Evolutionary conservation across 1,140 invertebrate species (phyloP).

Genomic region (Tenebrio molitor): DNA sequence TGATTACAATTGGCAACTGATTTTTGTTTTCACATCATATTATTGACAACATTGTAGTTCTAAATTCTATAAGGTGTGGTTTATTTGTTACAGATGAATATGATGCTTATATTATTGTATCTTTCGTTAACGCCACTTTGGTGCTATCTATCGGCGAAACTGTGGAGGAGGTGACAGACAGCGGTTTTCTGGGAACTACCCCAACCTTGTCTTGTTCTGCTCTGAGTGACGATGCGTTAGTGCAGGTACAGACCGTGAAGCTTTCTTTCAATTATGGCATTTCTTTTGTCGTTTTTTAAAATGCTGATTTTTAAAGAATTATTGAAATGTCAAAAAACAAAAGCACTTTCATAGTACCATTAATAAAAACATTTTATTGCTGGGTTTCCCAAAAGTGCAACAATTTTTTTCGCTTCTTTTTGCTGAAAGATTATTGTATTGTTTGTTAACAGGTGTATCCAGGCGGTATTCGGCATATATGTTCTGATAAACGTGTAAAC

Average conservation of each 20-base stretch:
- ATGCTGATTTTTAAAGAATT: not conserved
- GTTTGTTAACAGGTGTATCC: constrained; percentile 84
- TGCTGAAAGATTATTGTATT: constrained; percentile 20
- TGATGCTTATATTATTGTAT: constrained; percentile 99
- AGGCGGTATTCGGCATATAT: constrained; percentile 98
- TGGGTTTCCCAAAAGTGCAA: constrained; percentile 20
- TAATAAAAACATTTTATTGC: not conserved
- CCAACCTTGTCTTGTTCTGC: constrained; percentile 97
- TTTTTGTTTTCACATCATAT: constrained; percentile 34
- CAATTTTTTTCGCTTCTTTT: constrained; percentile 28
- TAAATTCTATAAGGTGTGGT: constrained; percentile 12
- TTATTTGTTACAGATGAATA: constrained; percentile 84
- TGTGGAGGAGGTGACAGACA: constrained; percentile 99
- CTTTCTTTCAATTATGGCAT: not conserved
- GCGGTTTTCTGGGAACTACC: constrained; percentile 98
- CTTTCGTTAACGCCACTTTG: constrained; percentile 99
- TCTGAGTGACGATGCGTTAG: constrained; percentile 96
- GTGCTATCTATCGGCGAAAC: constrained; percentile 99
- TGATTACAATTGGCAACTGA: constrained; percentile 61
- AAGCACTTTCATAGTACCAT: constrained; percentile 41
- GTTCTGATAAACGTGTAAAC: constrained; percentile 97
- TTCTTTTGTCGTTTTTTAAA: constrained; percentile 18
- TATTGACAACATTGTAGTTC: not conserved
- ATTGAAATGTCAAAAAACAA: constrained; percentile 40
- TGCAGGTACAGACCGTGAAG: constrained; percentile 81